Conservation (phyloP, 2,797 vertebrate genomes). For the Merluccius polli region DNA sequence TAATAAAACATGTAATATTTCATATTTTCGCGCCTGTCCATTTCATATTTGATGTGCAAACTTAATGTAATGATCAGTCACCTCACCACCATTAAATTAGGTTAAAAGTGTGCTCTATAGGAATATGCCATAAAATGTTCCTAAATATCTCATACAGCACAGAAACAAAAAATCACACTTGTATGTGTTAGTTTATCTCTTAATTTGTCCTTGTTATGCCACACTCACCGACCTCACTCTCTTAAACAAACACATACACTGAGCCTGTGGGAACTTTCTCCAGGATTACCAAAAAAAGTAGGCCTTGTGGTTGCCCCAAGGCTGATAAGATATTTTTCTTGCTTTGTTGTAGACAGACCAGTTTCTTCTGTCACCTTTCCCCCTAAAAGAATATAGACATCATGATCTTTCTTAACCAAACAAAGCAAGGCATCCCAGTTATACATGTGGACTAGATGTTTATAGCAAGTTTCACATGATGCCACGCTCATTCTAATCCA, state of each 20-base stretch:
- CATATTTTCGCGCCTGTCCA: constrained; percentile 17
- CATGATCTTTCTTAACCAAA: not conserved
- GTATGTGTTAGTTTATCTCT: not conserved
- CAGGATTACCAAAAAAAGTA: not conserved
- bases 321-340: not conserved
- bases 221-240: too few relatives aligned
- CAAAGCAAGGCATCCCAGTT: not conserved
- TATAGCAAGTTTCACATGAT: not conserved
- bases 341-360: not conserved
- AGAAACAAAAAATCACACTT: not conserved
- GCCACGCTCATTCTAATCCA: not conserved
- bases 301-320: not conserved
- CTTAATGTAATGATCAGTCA: too few relatives aligned
- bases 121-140: not conserved
- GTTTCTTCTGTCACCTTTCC: too few relatives aligned
- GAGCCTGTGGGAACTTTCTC: not conserved
- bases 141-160: not conserved
- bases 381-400: not conserved
- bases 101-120: not conserved
- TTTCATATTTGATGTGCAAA: not conserved
- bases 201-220: not conserved
- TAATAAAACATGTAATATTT: constrained; percentile 49
- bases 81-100: not conserved
- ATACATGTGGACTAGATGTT: not conserved
- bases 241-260: not conserved